Conservation (phyloP, 1,140 invertebrate species). For the Zaprionus africanus region DNA sequence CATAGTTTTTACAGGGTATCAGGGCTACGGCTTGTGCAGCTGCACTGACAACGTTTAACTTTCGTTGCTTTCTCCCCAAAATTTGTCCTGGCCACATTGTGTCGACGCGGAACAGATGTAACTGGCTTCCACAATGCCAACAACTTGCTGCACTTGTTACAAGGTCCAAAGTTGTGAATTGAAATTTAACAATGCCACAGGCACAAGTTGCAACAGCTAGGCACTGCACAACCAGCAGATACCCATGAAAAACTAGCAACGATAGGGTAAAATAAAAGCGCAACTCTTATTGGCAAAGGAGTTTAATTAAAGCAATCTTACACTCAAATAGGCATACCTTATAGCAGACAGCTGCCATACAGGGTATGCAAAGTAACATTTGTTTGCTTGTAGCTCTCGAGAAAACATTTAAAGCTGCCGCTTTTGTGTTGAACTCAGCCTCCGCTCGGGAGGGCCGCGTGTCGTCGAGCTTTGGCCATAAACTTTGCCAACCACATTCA, state of each 20-base stretch:
- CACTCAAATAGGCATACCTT: neutral
- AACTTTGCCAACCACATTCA: conserved; percentile 59
- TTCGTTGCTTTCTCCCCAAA: conserved; percentile 12
- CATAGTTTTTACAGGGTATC: neutral
- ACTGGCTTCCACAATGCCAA: conserved; percentile 68
- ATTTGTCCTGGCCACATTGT: conserved; percentile 45
- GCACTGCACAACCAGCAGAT: neutral
- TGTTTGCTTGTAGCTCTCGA: conserved; percentile 17
- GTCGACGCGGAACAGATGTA: conserved; percentile 54
- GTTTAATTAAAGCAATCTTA: neutral
- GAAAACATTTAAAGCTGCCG: conserved; percentile 43
- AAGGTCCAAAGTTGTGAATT: conserved; percentile 74
- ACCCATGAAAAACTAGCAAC: neutral
- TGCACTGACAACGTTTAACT: neutral
- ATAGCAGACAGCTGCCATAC: neutral
- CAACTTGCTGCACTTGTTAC: conserved; percentile 71
- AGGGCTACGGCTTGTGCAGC: neutral
- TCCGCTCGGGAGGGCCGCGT: neutral
- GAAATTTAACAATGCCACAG: conserved; percentile 62
- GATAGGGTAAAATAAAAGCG: neutral
- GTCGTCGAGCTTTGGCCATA: conserved; percentile 47
- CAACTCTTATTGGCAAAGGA: neutral
- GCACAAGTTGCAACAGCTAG: conserved; percentile 2
- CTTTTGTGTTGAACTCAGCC: conserved; percentile 7
- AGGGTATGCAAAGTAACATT: conserved; percentile 28